These are phyloP conservation scores for Plecotus auritus DNA, from an alignment of 2,113 vertebrate species.

Conservation along the genomic window DNA sequence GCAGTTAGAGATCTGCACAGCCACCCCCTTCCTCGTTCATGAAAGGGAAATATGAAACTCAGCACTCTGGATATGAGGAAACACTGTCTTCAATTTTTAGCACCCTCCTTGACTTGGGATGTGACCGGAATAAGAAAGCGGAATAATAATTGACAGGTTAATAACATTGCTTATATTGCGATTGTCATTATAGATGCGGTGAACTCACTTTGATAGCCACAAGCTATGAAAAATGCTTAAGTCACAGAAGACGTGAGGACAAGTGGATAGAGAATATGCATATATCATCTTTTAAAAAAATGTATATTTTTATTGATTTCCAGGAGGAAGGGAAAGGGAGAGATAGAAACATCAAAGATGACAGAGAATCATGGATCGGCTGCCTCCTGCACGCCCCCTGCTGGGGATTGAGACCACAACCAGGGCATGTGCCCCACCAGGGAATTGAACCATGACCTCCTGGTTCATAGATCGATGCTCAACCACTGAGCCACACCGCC, in stretches of 20 bases:
- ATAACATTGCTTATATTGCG: not conserved
- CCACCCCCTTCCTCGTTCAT: not conserved
- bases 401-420: no score
- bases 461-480: no score
- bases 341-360: no score
- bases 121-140: not conserved
- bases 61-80: not conserved
- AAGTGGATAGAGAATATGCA: not conserved
- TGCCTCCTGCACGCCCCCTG: no score
- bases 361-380: no score
- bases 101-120: not conserved
- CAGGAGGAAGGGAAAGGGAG: no score
- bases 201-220: slow-evolving; percentile 21
- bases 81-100: slow-evolving; percentile 4
- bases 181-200: slow-evolving; percentile 25
- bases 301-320: no score
- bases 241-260: not conserved
- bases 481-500: no score
- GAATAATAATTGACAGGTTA: slow-evolving; percentile 37
- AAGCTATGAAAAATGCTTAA: slow-evolving; percentile 44
- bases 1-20: not conserved
- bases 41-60: not conserved
- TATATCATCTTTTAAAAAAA: no score
- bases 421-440: no score
- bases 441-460: no score